Evolutionary conservation across 64 coral and sea anemone genomes (phyloP).

Genomic region (Hydrozoanthus tunicans): DNA sequence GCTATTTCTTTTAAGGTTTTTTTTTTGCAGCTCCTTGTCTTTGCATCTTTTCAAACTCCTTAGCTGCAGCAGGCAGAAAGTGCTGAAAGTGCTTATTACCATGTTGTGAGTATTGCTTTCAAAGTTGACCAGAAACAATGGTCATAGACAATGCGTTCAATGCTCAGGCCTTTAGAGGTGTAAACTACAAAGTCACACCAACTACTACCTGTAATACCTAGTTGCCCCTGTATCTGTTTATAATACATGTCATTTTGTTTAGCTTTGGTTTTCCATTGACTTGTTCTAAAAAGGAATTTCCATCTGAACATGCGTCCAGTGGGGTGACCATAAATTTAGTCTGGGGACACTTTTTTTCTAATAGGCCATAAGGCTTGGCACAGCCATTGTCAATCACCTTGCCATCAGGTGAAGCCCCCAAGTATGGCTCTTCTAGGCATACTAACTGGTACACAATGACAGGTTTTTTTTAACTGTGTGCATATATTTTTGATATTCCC

Average conservation of each 20-base stretch:
- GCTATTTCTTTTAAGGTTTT: too few species aligned
- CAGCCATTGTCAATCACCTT: background rate
- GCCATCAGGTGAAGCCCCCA: slow-evolving; percentile 5
- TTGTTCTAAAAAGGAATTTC: background rate
- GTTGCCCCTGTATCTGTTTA: slow-evolving; percentile 26
- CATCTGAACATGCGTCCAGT: background rate
- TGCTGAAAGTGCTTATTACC: background rate
- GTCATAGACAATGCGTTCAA: slow-evolving; percentile 17
- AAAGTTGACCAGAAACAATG: slow-evolving; percentile 18
- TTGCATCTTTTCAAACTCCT: background rate
- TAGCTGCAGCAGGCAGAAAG: slow-evolving; percentile 21
- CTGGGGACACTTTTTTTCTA: background rate
- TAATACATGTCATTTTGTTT: slow-evolving; percentile 7
- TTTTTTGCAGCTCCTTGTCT: too few species aligned
- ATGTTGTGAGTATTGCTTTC: slow-evolving; percentile 13
- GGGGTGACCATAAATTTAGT: background rate
- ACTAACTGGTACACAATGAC: background rate
- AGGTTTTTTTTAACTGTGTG: background rate
- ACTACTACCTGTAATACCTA: background rate
- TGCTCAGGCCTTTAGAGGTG: slow-evolving; percentile 46
- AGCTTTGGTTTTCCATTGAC: slow-evolving; percentile 2
- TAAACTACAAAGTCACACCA: slow-evolving; percentile 37
- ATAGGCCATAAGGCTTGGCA: background rate
- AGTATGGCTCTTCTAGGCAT: background rate
- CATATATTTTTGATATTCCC: background rate